Evolutionary conservation across 2,797 vertebrate species (phyloP), one percentile per base, ranked within the genome.

Genomic region (Phoebastria nigripes): DNA sequence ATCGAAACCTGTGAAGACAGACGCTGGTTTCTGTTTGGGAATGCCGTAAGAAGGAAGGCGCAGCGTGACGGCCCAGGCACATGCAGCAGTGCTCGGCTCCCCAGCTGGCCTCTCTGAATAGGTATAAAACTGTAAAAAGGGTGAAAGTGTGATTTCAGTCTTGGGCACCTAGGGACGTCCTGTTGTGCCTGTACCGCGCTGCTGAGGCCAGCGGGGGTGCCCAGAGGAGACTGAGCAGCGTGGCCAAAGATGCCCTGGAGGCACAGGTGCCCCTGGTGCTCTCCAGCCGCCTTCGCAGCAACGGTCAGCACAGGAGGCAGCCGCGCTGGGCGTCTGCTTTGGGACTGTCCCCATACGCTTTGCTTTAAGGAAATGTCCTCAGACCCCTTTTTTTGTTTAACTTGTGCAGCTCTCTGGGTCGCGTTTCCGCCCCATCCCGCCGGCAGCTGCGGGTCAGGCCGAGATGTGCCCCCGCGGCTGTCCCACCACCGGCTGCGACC

Each of bases 401-500:
- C 59, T 22, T 3, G 0, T 8, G 28, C 19, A n/a, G 65, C 33
- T 26, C 10, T 15, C 39, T 24, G 61, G 21, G 54, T 14, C 2
- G 1, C 6, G 33, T 24, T 29, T 35, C 22, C 6, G 3, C 69
- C 44, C 52, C 6, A 2, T 14, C 28, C 29, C 1, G 1, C 49
- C 1, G 2, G 24, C 69, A 73, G 69, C 44, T 3, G 0, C 2
- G 12, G 54, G 28, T 61, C 47, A 29, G 12, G 35, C 33, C 2
- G 1, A 17, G 52, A 24, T 2, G 26, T 11, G 37, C 6, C 63
- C 44, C 42, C 0, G 0, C 2, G 5, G 33, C 69, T 15, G 76
- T 84, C 96, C 88, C 93, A 65, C 79, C 74, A 28, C 89, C 39
- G 59, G 81, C 81, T 93, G 67, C 44, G 31, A 96, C 91, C 89